These are phyloP conservation scores for Mycteria americana DNA, from an alignment of 2,797 vertebrate species.

Conservation along the genomic window DNA sequence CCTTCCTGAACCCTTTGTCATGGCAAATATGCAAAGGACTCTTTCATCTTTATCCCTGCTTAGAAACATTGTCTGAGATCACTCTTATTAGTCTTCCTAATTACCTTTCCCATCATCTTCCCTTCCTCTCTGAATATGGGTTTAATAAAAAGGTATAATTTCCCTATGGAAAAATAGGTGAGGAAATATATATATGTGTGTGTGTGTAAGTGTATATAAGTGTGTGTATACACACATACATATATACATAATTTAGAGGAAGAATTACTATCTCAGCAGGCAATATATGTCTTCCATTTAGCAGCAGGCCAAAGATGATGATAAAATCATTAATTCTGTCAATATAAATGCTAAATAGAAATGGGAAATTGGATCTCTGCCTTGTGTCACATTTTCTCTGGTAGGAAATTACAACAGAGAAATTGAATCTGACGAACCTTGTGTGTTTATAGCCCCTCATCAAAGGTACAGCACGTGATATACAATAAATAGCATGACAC, in stretches of 20 bases:
- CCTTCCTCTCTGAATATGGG: background rate
- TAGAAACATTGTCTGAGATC: background rate
- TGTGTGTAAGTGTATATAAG: background rate
- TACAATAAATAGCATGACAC: slow-evolving; percentile 72
- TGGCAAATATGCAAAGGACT: slow-evolving; percentile 21
- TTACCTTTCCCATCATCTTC: background rate
- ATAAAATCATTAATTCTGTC: slow-evolving; percentile 79
- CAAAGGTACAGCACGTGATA: slow-evolving; percentile 57
- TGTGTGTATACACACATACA: background rate
- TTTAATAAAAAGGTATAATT: slow-evolving; percentile 10
- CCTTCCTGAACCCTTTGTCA: slow-evolving; percentile 24
- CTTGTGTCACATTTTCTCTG: slow-evolving; percentile 67
- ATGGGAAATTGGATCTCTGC: slow-evolving; percentile 74
- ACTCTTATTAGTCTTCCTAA: slow-evolving; percentile 3
- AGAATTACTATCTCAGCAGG: slow-evolving; percentile 41
- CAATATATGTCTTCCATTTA: slow-evolving; percentile 65
- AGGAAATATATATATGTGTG: background rate
- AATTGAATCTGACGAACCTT: slow-evolving; percentile 71
- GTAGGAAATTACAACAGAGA: slow-evolving; percentile 73
- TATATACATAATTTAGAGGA: background rate
- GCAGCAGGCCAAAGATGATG: slow-evolving; percentile 65
- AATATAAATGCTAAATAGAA: slow-evolving; percentile 85
- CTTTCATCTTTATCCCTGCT: slow-evolving; percentile 13
- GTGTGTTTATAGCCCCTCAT: slow-evolving; percentile 61
- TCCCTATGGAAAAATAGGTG: background rate